Base-by-base conservation (phyloP, 2,113 vertebrate species). In the Tamias sibiricus region DNA sequence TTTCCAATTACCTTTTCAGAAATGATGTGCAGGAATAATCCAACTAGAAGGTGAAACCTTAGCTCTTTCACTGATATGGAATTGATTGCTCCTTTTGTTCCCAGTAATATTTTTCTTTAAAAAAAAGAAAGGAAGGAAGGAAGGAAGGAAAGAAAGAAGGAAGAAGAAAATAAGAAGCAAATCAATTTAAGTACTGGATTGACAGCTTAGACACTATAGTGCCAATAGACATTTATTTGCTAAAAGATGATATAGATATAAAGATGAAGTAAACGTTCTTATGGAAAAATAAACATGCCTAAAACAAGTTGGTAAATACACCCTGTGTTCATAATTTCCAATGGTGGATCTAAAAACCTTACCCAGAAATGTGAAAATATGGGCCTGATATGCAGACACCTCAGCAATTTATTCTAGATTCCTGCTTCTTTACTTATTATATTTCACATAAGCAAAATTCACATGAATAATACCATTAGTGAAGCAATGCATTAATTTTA, bases 1-100 rank as follows among this genome's bases (percentile, higher is more conserved):
- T 97, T 97, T 95, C 90, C 95, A 98, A 97, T 95, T 97, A 90
- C 80, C 57, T 96, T 95, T 98, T 97, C 94, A 97, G 84, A 97
- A 96, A 84, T 94, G 87, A 95, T 92, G 52, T 87, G 69, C 30
- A 64, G 54, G 32, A 81, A 80, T 92, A 95, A 94, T 95, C 59
- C 87, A 97, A 37, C 86, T 87, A 66, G 79, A 91, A 95, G 54
- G 66, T 95, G 57, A 97, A 96, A 97, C 75, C 79, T 95, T 93
- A 91, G 80, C 80, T 93, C 75, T 94, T 90, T 97, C 87, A 93
- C 47, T 94, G 80, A 90, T 69, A 37, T 89, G 82, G 69, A 96
- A 93, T 96, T 95, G 80, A 97, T 94, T 76, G 28, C 81, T 95
- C 96, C 79, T 82, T 96, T 97, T 94, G 74, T 97, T 96, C 47